A percentile compares a stretch with the other conserved stretches of the same genome.
phyloP scores from a whole-genome alignment of 2,888 invertebrate genomes.

The Steinernema hermaphroditum region DNA sequence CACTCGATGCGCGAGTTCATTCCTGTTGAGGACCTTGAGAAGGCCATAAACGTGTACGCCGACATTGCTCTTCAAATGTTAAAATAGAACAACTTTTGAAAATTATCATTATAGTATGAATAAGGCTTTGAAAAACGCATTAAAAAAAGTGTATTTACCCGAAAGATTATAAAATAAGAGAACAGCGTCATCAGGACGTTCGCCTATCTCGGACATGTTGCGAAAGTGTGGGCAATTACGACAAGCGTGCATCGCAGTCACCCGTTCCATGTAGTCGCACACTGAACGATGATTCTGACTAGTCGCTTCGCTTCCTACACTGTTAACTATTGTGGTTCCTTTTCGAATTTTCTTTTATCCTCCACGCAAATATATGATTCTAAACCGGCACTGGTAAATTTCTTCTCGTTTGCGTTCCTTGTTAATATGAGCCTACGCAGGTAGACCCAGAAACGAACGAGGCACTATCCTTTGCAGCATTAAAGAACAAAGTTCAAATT shows the following conservation, averaged over 20 bases:
- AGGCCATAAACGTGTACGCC: conserved; percentile 42
- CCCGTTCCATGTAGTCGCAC: too few species aligned
- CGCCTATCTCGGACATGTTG: too few species aligned
- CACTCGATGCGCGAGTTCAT: conserved; percentile 60
- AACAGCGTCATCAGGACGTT: too few species aligned
- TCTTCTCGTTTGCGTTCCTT: not conserved
- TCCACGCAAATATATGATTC: not conserved
- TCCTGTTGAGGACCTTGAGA: conserved; percentile 46
- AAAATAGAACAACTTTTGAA: not conserved
- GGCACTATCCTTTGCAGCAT: not conserved
- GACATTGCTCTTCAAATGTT: conserved; percentile 35
- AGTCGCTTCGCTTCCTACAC: conserved; percentile 11
- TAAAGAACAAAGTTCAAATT: not conserved
- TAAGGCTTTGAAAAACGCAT: too few species aligned
- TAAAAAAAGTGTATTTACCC: too few species aligned
- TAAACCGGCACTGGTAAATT: not conserved
- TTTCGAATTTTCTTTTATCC: not conserved
- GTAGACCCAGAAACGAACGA: not conserved
- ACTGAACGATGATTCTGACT: not conserved
- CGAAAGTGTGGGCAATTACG: too few species aligned
- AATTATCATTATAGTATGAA: too few species aligned
- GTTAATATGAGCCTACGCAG: not conserved
- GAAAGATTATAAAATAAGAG: too few species aligned
- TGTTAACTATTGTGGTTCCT: not conserved
- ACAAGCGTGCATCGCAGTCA: too few species aligned